Evolutionary conservation across 1,140 invertebrate genomes (phyloP).

Genomic region (Antheraea mylitta): DNA sequence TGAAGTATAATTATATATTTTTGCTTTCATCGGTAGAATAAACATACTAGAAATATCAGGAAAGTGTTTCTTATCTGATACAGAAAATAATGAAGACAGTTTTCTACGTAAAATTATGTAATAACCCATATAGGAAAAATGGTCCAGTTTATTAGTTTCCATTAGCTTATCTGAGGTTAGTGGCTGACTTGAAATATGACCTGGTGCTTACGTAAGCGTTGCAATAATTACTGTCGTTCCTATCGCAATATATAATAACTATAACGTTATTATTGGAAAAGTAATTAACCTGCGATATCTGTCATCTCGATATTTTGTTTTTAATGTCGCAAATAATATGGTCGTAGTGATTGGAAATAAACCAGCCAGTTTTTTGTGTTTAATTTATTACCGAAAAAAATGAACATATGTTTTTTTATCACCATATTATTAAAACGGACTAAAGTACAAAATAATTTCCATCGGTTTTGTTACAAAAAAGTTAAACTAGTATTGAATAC

Average conservation of each 20-base stretch:
- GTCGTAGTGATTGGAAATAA: no score
- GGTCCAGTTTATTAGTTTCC: neutral
- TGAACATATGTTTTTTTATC: no score
- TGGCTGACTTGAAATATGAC: conserved; percentile 7
- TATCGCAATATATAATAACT: neutral
- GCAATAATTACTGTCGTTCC: neutral
- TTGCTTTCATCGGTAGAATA: no score
- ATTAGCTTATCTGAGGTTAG: conserved; percentile 7
- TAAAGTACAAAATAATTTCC: no score
- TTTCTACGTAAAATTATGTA: neutral
- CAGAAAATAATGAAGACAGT: neutral
- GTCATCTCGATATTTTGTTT: no score
- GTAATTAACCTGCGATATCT: neutral
- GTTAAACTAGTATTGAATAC: no score
- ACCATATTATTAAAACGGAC: no score
- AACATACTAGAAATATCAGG: no score
- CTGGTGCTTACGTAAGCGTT: neutral
- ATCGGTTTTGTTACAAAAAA: no score
- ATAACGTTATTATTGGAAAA: neutral
- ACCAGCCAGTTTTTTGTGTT: no score
- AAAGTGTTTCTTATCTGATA: neutral
- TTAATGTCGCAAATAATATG: no score
- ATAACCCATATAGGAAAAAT: neutral
- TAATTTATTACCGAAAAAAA: no score
- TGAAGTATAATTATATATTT: neutral